phyloP scores from a whole-genome alignment of 2,113 vertebrate species.

The Pteruthius melanotis region DNA sequence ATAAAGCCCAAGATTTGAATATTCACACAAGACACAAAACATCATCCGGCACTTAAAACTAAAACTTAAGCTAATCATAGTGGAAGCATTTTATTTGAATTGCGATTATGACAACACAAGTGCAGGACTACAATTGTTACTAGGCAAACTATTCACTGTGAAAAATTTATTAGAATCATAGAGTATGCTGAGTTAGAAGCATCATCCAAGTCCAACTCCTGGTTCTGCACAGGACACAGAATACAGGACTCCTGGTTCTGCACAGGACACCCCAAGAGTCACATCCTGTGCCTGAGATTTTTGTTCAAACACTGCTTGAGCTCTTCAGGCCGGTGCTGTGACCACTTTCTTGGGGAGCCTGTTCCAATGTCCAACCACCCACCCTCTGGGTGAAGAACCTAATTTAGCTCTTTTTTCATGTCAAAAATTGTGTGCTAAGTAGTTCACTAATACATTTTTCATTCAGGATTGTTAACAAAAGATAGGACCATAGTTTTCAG shows the following conservation, averaged over 20 bases:
- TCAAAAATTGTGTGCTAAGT: background rate
- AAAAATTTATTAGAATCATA: background rate
- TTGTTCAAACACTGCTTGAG: background rate
- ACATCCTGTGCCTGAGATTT: background rate
- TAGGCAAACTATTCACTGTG: background rate
- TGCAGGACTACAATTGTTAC: background rate
- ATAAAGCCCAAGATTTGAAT: background rate
- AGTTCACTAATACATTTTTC: background rate
- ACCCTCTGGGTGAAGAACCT: background rate
- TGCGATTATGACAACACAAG: background rate
- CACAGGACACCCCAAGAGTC: background rate
- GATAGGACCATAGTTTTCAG: background rate
- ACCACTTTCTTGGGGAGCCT: background rate
- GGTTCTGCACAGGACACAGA: background rate
- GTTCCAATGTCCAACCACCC: background rate
- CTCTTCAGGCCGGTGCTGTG: background rate
- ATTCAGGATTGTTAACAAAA: background rate
- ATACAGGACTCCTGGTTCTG: background rate
- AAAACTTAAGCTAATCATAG: background rate
- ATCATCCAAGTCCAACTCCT: background rate
- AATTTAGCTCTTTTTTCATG: background rate
- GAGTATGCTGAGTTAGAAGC: background rate
- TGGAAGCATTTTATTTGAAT: background rate
- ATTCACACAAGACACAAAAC: background rate
- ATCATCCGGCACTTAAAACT: background rate